A percentile compares a stretch with the other conserved stretches of the same genome.
Conservation (phyloP, 2,888 invertebrate species). For the Diachrysia chrysitis region DNA sequence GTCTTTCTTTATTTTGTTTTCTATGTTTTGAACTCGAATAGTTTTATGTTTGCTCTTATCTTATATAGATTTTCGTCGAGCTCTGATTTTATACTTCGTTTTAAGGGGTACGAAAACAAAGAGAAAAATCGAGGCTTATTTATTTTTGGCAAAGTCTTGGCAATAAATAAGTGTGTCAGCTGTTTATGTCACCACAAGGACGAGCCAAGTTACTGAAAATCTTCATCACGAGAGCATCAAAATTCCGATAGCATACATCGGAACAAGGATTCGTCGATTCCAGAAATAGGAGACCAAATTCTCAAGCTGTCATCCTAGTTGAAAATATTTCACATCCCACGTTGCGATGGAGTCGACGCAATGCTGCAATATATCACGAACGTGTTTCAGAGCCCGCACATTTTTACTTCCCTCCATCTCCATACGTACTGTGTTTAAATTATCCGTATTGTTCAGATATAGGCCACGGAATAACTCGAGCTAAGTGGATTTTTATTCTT, state of each 20-base stretch:
- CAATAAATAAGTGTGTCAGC: constrained; percentile 13
- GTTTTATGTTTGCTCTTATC: constrained; percentile 3
- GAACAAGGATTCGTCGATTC: constrained; percentile 5
- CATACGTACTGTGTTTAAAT: constrained; percentile 9
- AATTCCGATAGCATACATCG: constrained; percentile 6
- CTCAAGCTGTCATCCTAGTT: constrained; percentile 14
- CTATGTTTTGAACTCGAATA: constrained; percentile 1
- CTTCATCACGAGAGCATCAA: constrained; percentile 6
- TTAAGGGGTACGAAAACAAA: constrained; percentile 3
- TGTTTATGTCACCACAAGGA: not conserved
- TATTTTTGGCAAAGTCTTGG: constrained; percentile 2
- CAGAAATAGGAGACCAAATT: constrained; percentile 17
- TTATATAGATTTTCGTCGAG: not conserved
- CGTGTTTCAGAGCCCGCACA: constrained; percentile 2
- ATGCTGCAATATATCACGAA: constrained; percentile 14
- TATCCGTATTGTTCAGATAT: constrained; percentile 15
- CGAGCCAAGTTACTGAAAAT: not conserved
- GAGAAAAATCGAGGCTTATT: not conserved
- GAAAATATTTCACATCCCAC: constrained; percentile 13
- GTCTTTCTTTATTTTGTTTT: constrained; percentile 6
- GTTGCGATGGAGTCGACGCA: constrained; percentile 5
- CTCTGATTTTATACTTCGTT: constrained; percentile 9
- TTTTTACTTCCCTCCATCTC: constrained; percentile 9
- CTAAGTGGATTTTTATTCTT: constrained; percentile 11
- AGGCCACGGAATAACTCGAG: constrained; percentile 14